Evolutionary conservation across 2,888 invertebrate species (phyloP).

Genomic region (Azorinus chamasolen): DNA sequence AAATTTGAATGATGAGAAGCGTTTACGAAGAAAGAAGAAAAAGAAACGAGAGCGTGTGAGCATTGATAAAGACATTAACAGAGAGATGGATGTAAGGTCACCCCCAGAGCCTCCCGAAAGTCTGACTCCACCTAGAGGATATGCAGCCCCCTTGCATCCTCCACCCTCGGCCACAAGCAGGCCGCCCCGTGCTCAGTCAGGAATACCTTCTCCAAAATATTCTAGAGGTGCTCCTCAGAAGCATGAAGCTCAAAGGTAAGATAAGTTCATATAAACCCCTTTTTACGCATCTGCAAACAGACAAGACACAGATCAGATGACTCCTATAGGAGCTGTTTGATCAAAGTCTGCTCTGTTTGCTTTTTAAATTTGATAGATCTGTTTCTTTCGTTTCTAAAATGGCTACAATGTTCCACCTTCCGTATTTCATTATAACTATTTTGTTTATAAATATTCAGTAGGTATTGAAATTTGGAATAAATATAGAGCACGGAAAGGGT

Average conservation of each 20-base stretch:
- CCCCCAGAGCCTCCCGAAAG: slow-evolving; percentile 72
- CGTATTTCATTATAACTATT: too few relatives aligned
- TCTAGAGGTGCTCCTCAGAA: slow-evolving; percentile 75
- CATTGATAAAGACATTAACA: slow-evolving; percentile 57
- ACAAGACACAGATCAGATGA: too few relatives aligned
- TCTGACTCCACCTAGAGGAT: slow-evolving; percentile 77
- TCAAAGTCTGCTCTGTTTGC: too few relatives aligned
- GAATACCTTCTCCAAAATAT: slow-evolving; percentile 73
- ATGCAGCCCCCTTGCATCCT: slow-evolving; percentile 80
- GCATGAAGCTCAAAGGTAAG: slow-evolving; percentile 65
- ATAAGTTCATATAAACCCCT: too few relatives aligned
- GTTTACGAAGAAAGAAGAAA: slow-evolving; percentile 66
- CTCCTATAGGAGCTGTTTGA: too few relatives aligned
- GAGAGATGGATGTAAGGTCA: slow-evolving; percentile 69
- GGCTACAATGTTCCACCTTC: too few relatives aligned
- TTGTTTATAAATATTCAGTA: too few relatives aligned
- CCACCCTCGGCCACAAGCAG: slow-evolving; percentile 71
- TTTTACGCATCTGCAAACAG: too few relatives aligned
- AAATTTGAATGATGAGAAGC: slow-evolving; percentile 50
- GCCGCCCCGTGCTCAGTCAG: slow-evolving; percentile 70
- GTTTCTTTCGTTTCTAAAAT: too few relatives aligned
- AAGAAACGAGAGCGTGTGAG: slow-evolving; percentile 65
- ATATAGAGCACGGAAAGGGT: too few relatives aligned
- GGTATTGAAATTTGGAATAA: too few relatives aligned
- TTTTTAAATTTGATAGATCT: too few relatives aligned